Percentiles rank a stretch among this genome's conserved stretches.
Evolutionary conservation across 92 coral and sea anemone genomes (phyloP).

Genomic region (Paramuricea clavata): DNA sequence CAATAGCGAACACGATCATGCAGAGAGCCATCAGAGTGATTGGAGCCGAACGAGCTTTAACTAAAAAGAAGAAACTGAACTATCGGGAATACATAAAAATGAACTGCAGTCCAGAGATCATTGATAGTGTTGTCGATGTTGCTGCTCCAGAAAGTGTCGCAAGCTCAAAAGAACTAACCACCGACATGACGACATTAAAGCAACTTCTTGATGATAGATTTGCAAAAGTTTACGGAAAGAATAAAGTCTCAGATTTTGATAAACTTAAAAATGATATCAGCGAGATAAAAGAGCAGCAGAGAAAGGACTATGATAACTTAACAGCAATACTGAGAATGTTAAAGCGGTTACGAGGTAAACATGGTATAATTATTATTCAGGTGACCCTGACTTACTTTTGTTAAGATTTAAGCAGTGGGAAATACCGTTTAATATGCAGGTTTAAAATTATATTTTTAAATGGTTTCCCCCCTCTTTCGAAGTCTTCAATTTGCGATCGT

Average conservation of each 20-base stretch:
- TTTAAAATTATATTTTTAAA: too few relatives aligned
- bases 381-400: too few relatives aligned
- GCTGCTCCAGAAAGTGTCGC: slow-evolving; percentile 72
- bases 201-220: slow-evolving; percentile 36
- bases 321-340: neutral
- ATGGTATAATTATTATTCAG: too few relatives aligned
- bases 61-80: slow-evolving; percentile 13
- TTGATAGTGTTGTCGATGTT: neutral
- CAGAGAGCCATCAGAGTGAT: slow-evolving; percentile 44
- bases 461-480: too few relatives aligned
- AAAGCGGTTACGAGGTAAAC: too few relatives aligned
- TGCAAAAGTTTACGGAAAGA: slow-evolving; percentile 41
- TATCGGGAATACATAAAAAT: slow-evolving; percentile 11
- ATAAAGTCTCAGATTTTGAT: slow-evolving; percentile 42
- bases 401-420: too few relatives aligned
- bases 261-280: neutral
- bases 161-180: neutral
- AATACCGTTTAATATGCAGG: too few relatives aligned
- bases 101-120: slow-evolving; percentile 44
- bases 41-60: slow-evolving; percentile 34
- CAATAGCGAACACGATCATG: slow-evolving; percentile 38
- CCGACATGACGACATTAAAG: slow-evolving; percentile 3
- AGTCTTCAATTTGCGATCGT: too few relatives aligned
- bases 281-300: slow-evolving; percentile 1
- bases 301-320: neutral